Percentiles rank a stretch among this genome's conserved stretches.
phyloP scores from a whole-genome alignment of 92 coral and sea anemone genomes.

The Bergia puertoricense region DNA sequence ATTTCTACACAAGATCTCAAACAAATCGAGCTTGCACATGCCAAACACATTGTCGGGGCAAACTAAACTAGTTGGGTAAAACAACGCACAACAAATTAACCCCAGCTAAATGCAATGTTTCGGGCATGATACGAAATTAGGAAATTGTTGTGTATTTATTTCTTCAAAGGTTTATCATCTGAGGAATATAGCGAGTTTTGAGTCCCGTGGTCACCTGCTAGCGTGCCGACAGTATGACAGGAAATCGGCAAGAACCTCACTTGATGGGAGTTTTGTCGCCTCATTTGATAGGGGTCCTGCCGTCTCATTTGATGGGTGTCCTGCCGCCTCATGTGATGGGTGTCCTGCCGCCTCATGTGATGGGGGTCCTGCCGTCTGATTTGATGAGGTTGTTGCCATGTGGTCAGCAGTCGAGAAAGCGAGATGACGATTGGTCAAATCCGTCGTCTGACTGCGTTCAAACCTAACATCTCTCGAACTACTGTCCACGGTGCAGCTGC shows the following conservation, averaged over 20 bases:
- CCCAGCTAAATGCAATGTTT: no score
- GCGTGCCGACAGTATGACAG: constrained; percentile 11
- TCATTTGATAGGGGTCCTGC: background rate
- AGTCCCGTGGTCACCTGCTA: constrained; percentile 2
- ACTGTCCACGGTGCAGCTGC: background rate
- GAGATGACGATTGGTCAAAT: background rate
- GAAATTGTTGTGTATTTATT: background rate
- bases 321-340: background rate
- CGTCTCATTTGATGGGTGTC: background rate
- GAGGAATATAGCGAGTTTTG: background rate
- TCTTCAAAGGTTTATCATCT: background rate
- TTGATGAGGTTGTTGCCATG: background rate
- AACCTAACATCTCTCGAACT: background rate
- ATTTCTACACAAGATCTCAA: no score
- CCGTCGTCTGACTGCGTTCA: background rate
- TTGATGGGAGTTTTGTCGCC: background rate
- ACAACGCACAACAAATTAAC: no score
- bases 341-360: background rate
- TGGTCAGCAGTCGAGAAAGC: background rate
- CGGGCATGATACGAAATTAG: no score
- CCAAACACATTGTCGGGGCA: no score
- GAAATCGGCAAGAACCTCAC: constrained; percentile 20
- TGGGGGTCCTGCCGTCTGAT: no score
- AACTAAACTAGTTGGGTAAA: no score
- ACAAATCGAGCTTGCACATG: no score